A percentile compares a stretch with the other conserved stretches of the same genome.
These are phyloP conservation scores for Carcharodon carcharias DNA, from an alignment of 2,797 vertebrate genomes.

Conservation along the genomic window DNA sequence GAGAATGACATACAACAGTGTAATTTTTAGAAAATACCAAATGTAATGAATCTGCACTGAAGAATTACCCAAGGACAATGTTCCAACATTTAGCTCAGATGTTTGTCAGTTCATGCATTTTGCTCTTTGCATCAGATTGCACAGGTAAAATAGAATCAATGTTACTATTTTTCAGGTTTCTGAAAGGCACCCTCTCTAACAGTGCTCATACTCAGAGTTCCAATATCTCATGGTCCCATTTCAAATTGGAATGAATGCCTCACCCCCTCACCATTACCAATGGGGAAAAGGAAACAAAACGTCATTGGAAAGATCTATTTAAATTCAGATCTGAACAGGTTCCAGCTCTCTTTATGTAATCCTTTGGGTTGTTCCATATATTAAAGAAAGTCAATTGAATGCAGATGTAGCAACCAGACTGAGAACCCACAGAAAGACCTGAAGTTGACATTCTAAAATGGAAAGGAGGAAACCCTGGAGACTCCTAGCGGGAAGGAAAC, in stretches of 20 bases:
- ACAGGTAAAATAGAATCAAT: neutral
- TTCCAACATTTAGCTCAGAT: neutral
- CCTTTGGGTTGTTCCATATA: neutral
- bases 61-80: neutral
- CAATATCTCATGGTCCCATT: neutral
- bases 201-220: neutral
- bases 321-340: neutral
- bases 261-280: neutral
- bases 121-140: neutral
- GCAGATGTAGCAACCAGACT: constrained; percentile 24
- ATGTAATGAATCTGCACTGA: neutral
- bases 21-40: neutral
- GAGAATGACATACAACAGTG: neutral
- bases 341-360: neutral
- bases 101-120: neutral
- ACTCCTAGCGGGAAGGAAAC: neutral
- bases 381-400: neutral
- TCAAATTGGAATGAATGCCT: neutral
- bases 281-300: neutral
- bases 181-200: neutral
- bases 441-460: neutral
- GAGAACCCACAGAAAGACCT: neutral
- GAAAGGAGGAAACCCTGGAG: neutral
- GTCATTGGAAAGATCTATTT: neutral
- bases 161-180: neutral